Conservation (phyloP, 2,113 vertebrate species). For the Salvator merianae region DNA sequence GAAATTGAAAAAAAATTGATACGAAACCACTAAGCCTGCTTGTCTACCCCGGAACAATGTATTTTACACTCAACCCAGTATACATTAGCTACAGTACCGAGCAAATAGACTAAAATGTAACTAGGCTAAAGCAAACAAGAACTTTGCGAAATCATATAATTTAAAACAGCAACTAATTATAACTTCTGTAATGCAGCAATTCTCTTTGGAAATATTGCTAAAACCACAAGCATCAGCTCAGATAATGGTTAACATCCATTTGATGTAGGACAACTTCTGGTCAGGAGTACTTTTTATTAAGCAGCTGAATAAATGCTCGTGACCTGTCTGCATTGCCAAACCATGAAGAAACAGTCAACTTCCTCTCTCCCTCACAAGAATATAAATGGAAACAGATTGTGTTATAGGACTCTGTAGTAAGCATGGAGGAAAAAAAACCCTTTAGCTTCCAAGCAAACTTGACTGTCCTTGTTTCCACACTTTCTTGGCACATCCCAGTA, state of each 20-base stretch:
- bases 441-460: not conserved
- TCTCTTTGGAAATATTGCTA: constrained; percentile 45
- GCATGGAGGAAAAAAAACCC: not conserved
- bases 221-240: not conserved
- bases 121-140: constrained; percentile 48
- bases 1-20: not conserved
- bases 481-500: too few relatives aligned
- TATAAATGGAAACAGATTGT: not conserved
- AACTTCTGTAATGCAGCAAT: not conserved
- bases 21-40: not conserved
- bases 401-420: not conserved
- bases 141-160: constrained; percentile 36
- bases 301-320: not conserved
- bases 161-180: constrained; percentile 46
- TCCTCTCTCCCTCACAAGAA: too few relatives aligned
- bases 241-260: not conserved
- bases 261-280: not conserved
- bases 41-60: not conserved
- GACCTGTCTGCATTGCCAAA: constrained; percentile 16
- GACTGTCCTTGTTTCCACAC: too few relatives aligned
- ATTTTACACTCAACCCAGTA: constrained; percentile 39
- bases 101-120: constrained; percentile 43
- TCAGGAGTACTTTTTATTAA: constrained; percentile 35
- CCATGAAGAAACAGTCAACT: not conserved
- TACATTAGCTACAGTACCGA: constrained; percentile 47